Base-by-base conservation (phyloP, 2,113 vertebrate species). In the Siniperca chuatsi region DNA sequence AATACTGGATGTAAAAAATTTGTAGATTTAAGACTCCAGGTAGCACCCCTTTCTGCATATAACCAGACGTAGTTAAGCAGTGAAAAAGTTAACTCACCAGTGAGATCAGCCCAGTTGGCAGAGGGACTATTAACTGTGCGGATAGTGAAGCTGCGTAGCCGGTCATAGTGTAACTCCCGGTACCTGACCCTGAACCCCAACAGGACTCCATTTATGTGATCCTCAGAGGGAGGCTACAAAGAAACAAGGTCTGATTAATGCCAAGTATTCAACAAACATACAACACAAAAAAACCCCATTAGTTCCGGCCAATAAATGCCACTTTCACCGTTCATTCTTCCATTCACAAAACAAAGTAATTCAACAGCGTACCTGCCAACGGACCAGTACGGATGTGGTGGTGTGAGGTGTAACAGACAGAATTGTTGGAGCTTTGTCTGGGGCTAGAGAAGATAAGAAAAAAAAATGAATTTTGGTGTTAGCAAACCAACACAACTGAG, bases 321-420 rank as follows among this genome's bases (percentile, higher is more conserved):
- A 23, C 4, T 15, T 46, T 85, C 25, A 40, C 12, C 23, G 21
- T 68, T 68, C n/a, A 66, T 42, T 65, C 23, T 6, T 50, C 13
- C 73, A 44, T 66, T 58, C n/a, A 40, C n/a, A 65, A 70, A 88
- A 79, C 29, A 15, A 7, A 66, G 61, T 66, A n/a, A 62, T 55
- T 9, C 1, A 79, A 68, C 62, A 48, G 42, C 2, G 0, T 96
- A 99, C 98, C 98, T 99, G 97, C 98, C 98, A 99, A 37, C 96
- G 97, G 88, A 99, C 97, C 68, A 99, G 95, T 78, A 99, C 98
- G 0, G 98, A 99, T 0, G 98, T 99, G 87, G 98, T 99, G 85
- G 98, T 99, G 95, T 98, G 98, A 0, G 98, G 98, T 0, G 97
- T 99, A 78, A 99, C 96, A 0, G 98, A 99, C 68, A 99, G 90